These are phyloP conservation scores for Neoascia interrupta DNA, from an alignment of 2,888 invertebrate species.

Conservation along the genomic window DNA sequence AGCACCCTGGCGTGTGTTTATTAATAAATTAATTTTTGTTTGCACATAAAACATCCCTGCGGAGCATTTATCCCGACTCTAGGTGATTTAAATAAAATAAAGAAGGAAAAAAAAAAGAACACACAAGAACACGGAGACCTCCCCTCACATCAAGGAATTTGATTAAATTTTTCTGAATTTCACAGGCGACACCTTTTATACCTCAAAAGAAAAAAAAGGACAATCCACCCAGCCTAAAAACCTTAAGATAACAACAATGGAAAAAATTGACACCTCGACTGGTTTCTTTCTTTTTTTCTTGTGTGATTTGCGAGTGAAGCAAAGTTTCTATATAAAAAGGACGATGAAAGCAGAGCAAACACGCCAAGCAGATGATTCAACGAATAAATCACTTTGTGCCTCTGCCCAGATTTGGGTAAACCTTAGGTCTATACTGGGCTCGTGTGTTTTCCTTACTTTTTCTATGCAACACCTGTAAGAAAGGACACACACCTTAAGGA, in stretches of 20 bases:
- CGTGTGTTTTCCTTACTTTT: background rate
- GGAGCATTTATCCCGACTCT: conserved; percentile 17
- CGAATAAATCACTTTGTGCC: conserved; percentile 55
- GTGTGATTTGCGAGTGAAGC: conserved; percentile 11
- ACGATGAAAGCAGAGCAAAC: conserved; percentile 29
- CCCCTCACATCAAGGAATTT: conserved; percentile 15
- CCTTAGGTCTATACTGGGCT: conserved; percentile 11
- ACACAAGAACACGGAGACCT: background rate
- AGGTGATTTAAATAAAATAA: conserved; percentile 30
- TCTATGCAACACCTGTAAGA: conserved; percentile 38
- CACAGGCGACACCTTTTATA: background rate
- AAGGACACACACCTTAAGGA: conserved; percentile 56
- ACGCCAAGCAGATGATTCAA: conserved; percentile 41
- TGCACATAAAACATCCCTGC: conserved; percentile 28
- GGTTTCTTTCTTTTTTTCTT: background rate
- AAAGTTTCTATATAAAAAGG: conserved; percentile 10
- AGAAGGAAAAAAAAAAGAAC: conserved; percentile 5
- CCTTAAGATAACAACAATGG: background rate
- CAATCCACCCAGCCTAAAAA: background rate
- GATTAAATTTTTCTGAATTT: conserved; percentile 27
- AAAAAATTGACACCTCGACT: conserved; percentile 31
- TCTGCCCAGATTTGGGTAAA: conserved; percentile 38
- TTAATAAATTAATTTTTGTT: conserved; percentile 61
- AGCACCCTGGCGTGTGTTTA: conserved; percentile 9
- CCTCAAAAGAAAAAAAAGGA: background rate